Conservation (phyloP, 2,888 invertebrate genomes). For the Noctua fimbriata region DNA sequence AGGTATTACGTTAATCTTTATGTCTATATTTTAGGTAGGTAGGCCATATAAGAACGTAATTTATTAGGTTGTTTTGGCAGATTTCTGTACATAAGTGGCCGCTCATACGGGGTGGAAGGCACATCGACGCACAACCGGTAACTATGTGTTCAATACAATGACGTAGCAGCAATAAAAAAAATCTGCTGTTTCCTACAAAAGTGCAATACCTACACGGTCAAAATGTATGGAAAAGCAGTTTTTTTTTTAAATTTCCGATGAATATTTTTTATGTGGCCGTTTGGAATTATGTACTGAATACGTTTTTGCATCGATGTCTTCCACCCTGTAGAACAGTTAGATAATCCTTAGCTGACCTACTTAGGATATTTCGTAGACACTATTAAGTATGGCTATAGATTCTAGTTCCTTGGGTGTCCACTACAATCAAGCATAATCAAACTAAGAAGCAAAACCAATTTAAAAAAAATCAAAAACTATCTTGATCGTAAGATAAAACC, state of each 20-base stretch:
- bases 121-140: not conserved
- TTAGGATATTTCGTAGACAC: not conserved
- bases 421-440: slow-evolving; percentile 24
- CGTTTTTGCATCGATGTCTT: not conserved
- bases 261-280: not conserved
- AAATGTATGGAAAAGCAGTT: not conserved
- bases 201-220: not conserved
- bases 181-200: not conserved
- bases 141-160: not conserved
- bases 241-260: not conserved
- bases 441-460: slow-evolving; percentile 35
- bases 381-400: not conserved
- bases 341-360: slow-evolving; percentile 8
- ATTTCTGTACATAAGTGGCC: not conserved
- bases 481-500: slow-evolving; percentile 12
- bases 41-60: slow-evolving; percentile 15
- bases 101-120: not conserved
- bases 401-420: not conserved
- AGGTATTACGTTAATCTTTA: slow-evolving; percentile 13
- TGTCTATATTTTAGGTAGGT: not conserved
- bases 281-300: not conserved
- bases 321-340: not conserved
- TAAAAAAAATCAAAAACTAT: slow-evolving; percentile 1
- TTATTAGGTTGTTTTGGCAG: slow-evolving; percentile 4
- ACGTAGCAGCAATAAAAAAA: not conserved